These are phyloP conservation scores for Megalonaias nervosa DNA, from an alignment of 1,140 invertebrate species.

Conservation along the genomic window DNA sequence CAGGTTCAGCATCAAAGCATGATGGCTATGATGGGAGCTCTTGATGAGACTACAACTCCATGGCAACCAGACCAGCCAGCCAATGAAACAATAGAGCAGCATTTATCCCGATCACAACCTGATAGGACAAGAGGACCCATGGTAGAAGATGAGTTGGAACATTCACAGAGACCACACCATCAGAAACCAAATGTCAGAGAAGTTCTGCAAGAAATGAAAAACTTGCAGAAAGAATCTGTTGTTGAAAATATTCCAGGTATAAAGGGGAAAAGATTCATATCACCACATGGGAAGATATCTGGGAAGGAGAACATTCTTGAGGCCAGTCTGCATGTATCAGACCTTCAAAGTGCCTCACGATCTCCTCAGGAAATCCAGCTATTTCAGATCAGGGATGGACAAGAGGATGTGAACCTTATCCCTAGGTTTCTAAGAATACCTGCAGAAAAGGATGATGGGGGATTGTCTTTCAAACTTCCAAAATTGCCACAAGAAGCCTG, in stretches of 20 bases:
- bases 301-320: too few species aligned
- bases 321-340: too few species aligned
- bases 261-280: constrained; percentile 28
- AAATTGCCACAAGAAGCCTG: constrained; percentile 44
- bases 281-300: constrained; percentile 14
- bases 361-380: too few species aligned
- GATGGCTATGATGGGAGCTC: constrained; percentile 65
- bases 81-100: constrained; percentile 1
- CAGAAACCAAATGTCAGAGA: not conserved
- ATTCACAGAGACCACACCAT: not conserved
- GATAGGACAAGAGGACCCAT: not conserved
- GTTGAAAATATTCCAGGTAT: not conserved
- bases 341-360: too few species aligned
- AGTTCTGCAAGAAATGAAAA: constrained; percentile 50
- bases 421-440: constrained; percentile 52
- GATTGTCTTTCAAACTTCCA: constrained; percentile 42
- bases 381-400: not conserved
- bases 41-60: constrained; percentile 43
- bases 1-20: constrained; percentile 65
- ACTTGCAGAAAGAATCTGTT: constrained; percentile 35
- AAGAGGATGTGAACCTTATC: constrained; percentile 32
- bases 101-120: not conserved
- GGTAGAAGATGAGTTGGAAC: not conserved
- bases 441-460: constrained; percentile 50
- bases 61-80: constrained; percentile 12